Evolutionary conservation across 2,888 invertebrate genomes (phyloP).

Genomic region (Athalia circularis): DNA sequence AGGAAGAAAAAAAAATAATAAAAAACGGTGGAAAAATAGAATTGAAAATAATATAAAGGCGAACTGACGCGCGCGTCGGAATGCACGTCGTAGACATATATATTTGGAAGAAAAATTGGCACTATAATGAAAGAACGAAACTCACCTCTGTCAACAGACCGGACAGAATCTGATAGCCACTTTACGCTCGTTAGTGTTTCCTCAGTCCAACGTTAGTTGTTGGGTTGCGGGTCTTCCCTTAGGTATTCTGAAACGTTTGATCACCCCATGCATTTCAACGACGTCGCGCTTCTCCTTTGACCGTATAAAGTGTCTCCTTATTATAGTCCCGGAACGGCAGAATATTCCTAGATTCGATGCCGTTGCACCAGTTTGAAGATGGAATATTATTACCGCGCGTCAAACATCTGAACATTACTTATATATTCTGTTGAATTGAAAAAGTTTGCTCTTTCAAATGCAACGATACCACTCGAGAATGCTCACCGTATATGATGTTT

Average conservation of each 20-base stretch:
- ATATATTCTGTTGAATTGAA: too few species aligned
- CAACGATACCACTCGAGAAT: too few species aligned
- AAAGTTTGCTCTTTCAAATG: too few species aligned
- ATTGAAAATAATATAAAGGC: neutral
- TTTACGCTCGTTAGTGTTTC: slow-evolving; percentile 22
- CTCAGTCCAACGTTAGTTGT: neutral
- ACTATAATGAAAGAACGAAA: slow-evolving; percentile 35
- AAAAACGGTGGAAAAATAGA: neutral
- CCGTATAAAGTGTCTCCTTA: neutral
- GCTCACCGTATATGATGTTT: too few species aligned
- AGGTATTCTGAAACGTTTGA: neutral
- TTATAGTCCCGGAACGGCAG: too few species aligned
- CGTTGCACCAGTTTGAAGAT: too few species aligned
- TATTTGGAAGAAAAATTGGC: slow-evolving; percentile 35
- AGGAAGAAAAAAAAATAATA: neutral
- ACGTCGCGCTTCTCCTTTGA: neutral
- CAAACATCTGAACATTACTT: too few species aligned
- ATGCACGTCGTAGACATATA: slow-evolving; percentile 9
- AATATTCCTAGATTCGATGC: too few species aligned
- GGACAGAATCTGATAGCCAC: slow-evolving; percentile 19
- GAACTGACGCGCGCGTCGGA: slow-evolving; percentile 19
- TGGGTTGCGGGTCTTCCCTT: neutral
- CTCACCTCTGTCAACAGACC: slow-evolving; percentile 31
- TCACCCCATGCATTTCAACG: neutral
- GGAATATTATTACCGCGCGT: too few species aligned